Percentiles rank a stretch among this genome's conserved stretches.
Conservation (phyloP, 35 echinoderm and acorn worm species). For the Patiria miniata region DNA sequence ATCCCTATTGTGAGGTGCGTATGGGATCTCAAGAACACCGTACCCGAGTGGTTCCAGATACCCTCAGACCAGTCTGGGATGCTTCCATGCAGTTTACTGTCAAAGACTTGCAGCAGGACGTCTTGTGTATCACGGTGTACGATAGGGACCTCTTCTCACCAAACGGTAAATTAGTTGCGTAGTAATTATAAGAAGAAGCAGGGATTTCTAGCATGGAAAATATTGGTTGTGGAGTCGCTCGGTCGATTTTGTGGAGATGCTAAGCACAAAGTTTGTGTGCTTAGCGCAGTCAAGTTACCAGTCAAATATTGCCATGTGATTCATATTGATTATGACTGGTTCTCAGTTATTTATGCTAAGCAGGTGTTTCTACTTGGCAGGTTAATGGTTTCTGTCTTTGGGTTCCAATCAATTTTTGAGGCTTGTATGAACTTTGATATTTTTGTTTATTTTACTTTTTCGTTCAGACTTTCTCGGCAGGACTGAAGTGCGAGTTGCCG, state of each 20-base stretch:
- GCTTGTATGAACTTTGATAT: too few species aligned
- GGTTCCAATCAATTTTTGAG: too few species aligned
- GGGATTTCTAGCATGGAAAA: too few species aligned
- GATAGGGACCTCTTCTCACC: constrained; percentile 93
- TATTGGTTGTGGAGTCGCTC: neutral
- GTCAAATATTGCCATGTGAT: too few species aligned
- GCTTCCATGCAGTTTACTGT: constrained; percentile 89
- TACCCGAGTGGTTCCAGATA: constrained; percentile 83
- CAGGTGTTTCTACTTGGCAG: too few species aligned
- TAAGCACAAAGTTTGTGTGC: too few species aligned
- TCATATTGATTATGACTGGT: too few species aligned
- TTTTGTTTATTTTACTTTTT: neutral
- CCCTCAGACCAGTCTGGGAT: constrained; percentile 90
- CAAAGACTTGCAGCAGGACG: constrained; percentile 81
- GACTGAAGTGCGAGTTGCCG: constrained; percentile 91
- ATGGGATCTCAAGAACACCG: constrained; percentile 96
- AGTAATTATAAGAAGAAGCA: neutral
- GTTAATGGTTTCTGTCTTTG: too few species aligned
- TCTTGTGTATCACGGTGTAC: constrained; percentile 95
- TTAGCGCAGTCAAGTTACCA: too few species aligned
- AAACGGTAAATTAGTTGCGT: constrained; percentile 60
- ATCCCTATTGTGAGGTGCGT: constrained; percentile 93
- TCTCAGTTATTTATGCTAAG: too few species aligned
- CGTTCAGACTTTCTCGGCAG: constrained; percentile 88
- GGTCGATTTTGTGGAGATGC: too few species aligned